Base-by-base conservation (phyloP, 2,797 vertebrate species). In the Tapera naevia region DNA sequence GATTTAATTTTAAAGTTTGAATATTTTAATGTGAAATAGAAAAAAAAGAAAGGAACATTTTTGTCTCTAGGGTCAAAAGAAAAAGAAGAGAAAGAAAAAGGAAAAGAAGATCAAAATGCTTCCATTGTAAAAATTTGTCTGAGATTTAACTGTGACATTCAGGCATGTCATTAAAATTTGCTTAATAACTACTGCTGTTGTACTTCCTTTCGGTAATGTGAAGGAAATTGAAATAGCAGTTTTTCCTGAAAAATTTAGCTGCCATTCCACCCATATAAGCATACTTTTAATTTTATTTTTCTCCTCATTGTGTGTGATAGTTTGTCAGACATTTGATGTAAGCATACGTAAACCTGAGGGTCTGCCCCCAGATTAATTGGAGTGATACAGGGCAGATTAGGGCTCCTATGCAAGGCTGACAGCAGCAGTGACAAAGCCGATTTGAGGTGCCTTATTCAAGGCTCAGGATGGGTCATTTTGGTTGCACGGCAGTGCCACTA, bases 71-170 rank as follows among this genome's bases (percentile, higher is more conserved):
- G 21, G 75, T 57, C 13, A 86, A 89, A 80, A 72, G 65, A 43
- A 25, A 54, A 62, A 16, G 19, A 17, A 16, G 19, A 17, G 39
- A 14, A 41, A 41, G 39, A 11, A 12, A 10, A 22, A 32, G 3
- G 10, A 60, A 78, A 69, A 65, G n/a, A 56, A 74, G 15, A 82
- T 61, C 19, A 95, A 88, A 94, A 91, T 75, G 11, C 13, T 95
- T 54, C 50, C 39, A 66, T 70, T 75, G 43, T 84, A 83, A 75
- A 83, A 95, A 72, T 30, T 84, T 92, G 66, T 25, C 85, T 84
- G 65, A 93, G 56, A 79, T 80, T 84, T 88, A 83, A 66, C 73
- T 75, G 17, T 89, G 89, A 78, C 48, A 60, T 88, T 83, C 21
- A 43, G 39, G 17, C 25, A 79, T 86, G 81, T 60, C 39, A 86